A percentile compares a stretch with the other conserved stretches of the same genome.
These are phyloP conservation scores for Aphaenogaster ashmeadi DNA, from an alignment of 1,140 invertebrate genomes.

Conservation along the genomic window DNA sequence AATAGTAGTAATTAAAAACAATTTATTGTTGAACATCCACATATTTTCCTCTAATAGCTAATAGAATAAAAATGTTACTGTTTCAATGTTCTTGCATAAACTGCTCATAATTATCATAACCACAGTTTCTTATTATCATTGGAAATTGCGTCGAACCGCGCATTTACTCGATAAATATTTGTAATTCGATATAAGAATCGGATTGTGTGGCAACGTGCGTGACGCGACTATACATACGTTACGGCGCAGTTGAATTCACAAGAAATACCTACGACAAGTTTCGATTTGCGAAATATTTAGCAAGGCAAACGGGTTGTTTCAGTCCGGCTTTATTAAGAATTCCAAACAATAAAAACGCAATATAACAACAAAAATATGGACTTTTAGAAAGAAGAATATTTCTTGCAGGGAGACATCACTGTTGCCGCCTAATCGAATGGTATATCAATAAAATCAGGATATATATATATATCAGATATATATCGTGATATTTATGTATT, in stretches of 20 bases:
- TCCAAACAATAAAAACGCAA: neutral
- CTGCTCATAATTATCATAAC: neutral
- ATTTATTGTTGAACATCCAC: neutral
- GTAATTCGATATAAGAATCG: neutral
- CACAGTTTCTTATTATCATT: neutral
- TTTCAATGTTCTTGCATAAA: neutral
- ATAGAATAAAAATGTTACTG: neutral
- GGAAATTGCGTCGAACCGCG: neutral
- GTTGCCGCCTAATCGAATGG: neutral
- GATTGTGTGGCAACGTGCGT: neutral
- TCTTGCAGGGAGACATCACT: neutral
- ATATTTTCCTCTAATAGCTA: neutral
- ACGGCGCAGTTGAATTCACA: neutral
- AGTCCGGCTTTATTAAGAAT: neutral
- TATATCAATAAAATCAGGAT: neutral
- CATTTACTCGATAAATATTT: conserved; percentile 11
- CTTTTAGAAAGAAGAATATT: neutral
- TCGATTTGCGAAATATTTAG: neutral
- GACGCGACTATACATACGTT: neutral
- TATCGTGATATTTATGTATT: too few species aligned
- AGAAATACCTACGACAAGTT: neutral
- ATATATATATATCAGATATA: too few species aligned
- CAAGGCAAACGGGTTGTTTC: neutral
- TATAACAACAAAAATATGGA: neutral
- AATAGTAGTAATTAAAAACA: neutral